Percentiles rank a stretch among this genome's conserved stretches.
Conservation (phyloP, 2,888 invertebrate genomes). For the Heliconius ethilla region DNA sequence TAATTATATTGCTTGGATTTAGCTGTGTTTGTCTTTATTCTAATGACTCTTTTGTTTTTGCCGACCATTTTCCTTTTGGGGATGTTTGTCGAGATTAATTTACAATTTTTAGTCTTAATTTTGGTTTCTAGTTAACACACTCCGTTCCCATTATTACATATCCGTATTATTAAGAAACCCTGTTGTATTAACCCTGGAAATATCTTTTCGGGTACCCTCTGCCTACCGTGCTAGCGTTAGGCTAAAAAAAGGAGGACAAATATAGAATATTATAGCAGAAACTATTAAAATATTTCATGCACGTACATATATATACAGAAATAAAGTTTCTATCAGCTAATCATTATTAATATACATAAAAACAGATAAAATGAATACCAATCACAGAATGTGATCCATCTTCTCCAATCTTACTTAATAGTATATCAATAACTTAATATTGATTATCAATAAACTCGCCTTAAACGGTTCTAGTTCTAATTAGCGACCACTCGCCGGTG, state of each 20-base stretch:
- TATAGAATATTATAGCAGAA: too few species aligned
- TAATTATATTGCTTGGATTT: too few species aligned
- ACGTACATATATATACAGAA: too few species aligned
- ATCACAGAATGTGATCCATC: neutral
- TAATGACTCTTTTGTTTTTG: slow-evolving; percentile 4
- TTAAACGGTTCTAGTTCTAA: slow-evolving; percentile 13
- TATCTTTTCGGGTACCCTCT: neutral
- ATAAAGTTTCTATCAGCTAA: too few species aligned
- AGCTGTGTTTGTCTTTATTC: slow-evolving; percentile 33
- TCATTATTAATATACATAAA: neutral
- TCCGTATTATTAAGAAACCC: too few species aligned
- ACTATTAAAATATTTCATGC: too few species aligned
- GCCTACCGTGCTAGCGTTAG: neutral
- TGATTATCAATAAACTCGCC: slow-evolving; percentile 4
- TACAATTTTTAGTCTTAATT: neutral
- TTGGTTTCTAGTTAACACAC: neutral
- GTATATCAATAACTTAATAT: neutral
- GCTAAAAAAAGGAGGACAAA: too few species aligned
- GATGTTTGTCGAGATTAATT: neutral
- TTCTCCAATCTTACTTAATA: neutral
- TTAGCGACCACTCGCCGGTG: slow-evolving; percentile 23
- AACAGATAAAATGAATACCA: neutral
- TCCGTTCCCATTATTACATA: too few species aligned
- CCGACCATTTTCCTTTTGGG: neutral
- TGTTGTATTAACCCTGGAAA: too few species aligned